Evolutionary conservation across 1,140 invertebrate species (phyloP), one percentile per base, ranked within the genome.

Genomic region (Neuroterus valhalla): DNA sequence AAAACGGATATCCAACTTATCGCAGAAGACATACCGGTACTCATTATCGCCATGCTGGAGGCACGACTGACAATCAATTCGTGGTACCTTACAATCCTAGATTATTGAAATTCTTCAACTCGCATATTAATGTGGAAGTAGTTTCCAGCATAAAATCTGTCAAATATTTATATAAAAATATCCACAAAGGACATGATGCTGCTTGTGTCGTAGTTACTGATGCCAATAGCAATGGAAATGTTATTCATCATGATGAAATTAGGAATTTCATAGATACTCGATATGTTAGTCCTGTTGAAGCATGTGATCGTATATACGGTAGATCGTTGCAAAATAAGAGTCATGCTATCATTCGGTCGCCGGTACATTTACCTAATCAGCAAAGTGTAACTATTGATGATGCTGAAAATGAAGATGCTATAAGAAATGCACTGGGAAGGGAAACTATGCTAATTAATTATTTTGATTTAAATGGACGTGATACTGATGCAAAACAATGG

Each of bases 131-230:
- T 46, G 72, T 74, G n/a, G 69, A 70, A 75, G 21, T 74, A 21
- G 68, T 66, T 38, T 71, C 74, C 66, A 76, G 74, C 50, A 55
- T 77, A 14, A 66, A 50, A 66, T 69, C 71, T 46, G 46, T 77
- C 15, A 72, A 73, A 68, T 76, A 68, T 71, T 4, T 71, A 44
- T 68, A 75, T 6, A 75, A 75, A 46, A 70, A 74, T 45, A 70
- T 74, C 14, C 70, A 70, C 38, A 70, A 75, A 62, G 70, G 70
- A 31, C 70, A 76, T 38, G 70, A 71, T 66, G 75, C 67, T 43
- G 75, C 71, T 52, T 38, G 70, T 14, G 21, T 70, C 14, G 42
- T 62, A 15, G 23, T 76, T 2, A 4, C n/a, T 26, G 68, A 70
- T 26, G 23, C 44, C 10, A 17, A 38, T 2, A 46, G 10, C 31